Conservation (phyloP, 1,140 invertebrate genomes). For the Formica exsecta region DNA sequence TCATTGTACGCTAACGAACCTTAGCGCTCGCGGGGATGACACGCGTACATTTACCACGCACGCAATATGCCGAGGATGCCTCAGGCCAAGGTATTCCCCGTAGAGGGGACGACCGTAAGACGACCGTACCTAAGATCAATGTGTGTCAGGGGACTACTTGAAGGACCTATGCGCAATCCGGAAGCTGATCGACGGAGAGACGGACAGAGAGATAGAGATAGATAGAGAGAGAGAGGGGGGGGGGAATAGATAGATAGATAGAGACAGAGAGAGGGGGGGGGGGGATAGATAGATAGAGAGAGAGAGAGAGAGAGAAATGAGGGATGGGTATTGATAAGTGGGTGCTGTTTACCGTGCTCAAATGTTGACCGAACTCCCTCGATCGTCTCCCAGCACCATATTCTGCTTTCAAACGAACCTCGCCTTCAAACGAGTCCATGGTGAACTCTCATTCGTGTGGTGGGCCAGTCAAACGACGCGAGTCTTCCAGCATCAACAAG, state of each 20-base stretch:
- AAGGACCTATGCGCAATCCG: conserved; percentile 73
- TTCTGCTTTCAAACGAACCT: conserved; percentile 77
- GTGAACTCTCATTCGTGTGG: conserved; percentile 35
- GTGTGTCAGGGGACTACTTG: conserved; percentile 66
- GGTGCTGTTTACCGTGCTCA: conserved; percentile 80
- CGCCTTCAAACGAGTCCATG: conserved; percentile 51
- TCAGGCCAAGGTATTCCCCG: conserved; percentile 70
- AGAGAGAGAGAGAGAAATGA: conserved; percentile 30
- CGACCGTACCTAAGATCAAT: conserved; percentile 58
- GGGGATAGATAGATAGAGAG: not conserved
- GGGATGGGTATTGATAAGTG: conserved; percentile 45
- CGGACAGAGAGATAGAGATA: conserved; percentile 4
- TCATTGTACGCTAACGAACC: conserved; percentile 66
- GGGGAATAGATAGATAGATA: not conserved
- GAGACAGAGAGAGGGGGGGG: conserved; percentile 6
- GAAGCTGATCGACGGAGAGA: conserved; percentile 59
- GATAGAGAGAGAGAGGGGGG: conserved; percentile 11
- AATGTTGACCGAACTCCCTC: conserved; percentile 82
- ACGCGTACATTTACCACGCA: conserved; percentile 67
- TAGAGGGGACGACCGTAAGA: not conserved
- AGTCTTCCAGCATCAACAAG: not conserved
- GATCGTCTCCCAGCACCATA: conserved; percentile 73
- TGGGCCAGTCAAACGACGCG: conserved; percentile 36
- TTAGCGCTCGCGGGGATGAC: conserved; percentile 22
- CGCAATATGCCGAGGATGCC: conserved; percentile 77